A percentile compares a stretch with the other conserved stretches of the same genome.
phyloP scores from a whole-genome alignment of 2,113 vertebrate genomes.

The Pogonocichla stellata region DNA sequence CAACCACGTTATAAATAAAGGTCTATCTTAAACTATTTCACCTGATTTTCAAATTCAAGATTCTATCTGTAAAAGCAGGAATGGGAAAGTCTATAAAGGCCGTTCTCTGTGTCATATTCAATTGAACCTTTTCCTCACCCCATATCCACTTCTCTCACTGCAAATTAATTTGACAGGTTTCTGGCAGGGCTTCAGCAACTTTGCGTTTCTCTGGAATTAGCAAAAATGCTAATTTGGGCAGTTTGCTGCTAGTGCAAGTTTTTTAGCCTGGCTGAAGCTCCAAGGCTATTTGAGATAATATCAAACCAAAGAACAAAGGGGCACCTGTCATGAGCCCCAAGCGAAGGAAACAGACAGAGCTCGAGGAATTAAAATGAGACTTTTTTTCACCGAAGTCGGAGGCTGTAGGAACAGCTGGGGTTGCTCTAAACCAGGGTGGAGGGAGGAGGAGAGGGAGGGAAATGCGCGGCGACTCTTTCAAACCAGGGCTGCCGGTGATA shows the following conservation, averaged over 20 bases:
- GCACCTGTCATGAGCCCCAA: slow-evolving; percentile 26
- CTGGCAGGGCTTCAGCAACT: slow-evolving; percentile 42
- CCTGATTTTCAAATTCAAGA: background rate
- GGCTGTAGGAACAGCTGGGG: background rate
- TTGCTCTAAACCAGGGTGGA: background rate
- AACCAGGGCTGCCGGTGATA: background rate
- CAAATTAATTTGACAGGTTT: slow-evolving; percentile 46
- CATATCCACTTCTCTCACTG: slow-evolving; percentile 7
- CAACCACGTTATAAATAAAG: background rate
- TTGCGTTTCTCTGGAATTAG: slow-evolving; percentile 38
- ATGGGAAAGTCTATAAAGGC: background rate
- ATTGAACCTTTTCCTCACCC: background rate
- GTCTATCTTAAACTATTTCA: background rate
- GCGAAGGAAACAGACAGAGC: background rate
- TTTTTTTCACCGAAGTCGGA: background rate
- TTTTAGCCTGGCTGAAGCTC: slow-evolving; percentile 23
- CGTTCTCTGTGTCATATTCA: background rate
- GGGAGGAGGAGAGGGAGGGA: background rate
- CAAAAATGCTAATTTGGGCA: slow-evolving; percentile 61
- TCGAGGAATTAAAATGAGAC: slow-evolving; percentile 54
- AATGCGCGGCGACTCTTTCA: background rate
- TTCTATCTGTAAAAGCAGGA: background rate
- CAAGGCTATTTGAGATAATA: slow-evolving; percentile 34
- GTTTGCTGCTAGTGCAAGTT: slow-evolving; percentile 29
- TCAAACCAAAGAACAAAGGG: slow-evolving; percentile 33